phyloP scores from a whole-genome alignment of 2,888 invertebrate genomes.

The Leistus spinibarbis region DNA sequence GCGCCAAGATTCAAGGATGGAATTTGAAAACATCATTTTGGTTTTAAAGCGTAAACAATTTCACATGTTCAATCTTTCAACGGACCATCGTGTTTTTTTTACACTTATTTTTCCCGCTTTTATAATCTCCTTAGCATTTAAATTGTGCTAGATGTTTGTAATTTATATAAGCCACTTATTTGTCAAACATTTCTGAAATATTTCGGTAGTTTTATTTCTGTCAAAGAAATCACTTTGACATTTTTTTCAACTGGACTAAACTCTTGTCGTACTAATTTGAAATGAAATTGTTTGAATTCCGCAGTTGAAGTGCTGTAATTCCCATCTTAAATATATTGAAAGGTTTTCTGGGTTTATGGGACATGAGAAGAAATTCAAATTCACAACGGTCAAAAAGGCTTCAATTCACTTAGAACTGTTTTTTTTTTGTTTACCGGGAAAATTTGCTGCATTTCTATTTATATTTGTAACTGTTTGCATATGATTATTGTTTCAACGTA shows the following conservation, averaged over 20 bases:
- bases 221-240: background rate
- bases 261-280: background rate
- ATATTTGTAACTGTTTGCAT: too few species aligned
- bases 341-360: too few species aligned
- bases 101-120: constrained; percentile 4
- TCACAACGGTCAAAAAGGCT: too few species aligned
- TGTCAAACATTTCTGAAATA: constrained; percentile 15
- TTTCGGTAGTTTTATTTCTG: constrained; percentile 22
- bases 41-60: constrained; percentile 13
- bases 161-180: background rate
- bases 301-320: too few species aligned
- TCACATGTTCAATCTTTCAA: constrained; percentile 9
- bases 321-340: too few species aligned
- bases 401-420: too few species aligned
- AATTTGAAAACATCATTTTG: constrained; percentile 23
- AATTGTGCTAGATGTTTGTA: background rate
- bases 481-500: background rate
- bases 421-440: too few species aligned
- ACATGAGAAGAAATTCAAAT: too few species aligned
- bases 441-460: too few species aligned
- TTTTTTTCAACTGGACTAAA: background rate
- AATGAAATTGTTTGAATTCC: background rate
- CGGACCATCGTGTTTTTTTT: constrained; percentile 4
- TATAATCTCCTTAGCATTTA: background rate
- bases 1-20: background rate